phyloP scores from a whole-genome alignment of 2,113 vertebrate genomes.

The Varanus salvator region DNA sequence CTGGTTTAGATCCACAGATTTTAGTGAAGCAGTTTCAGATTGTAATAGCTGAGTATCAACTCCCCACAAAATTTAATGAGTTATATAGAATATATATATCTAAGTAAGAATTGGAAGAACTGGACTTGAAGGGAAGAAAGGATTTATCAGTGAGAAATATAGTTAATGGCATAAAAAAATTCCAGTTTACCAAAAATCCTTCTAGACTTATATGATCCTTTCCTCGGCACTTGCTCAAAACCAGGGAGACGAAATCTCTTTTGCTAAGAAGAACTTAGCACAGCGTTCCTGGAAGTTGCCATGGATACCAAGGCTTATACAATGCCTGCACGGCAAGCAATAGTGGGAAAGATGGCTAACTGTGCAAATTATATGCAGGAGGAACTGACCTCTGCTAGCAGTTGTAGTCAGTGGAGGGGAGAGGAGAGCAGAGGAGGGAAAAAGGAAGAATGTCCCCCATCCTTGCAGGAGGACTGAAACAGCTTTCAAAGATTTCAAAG shows the following conservation, averaged over 20 bases:
- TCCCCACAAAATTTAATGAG: conserved; percentile 4
- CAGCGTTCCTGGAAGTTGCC: conserved; percentile 31
- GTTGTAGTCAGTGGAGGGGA: conserved; percentile 20
- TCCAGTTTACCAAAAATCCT: conserved; percentile 31
- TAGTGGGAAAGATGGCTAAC: conserved; percentile 27
- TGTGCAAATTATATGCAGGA: conserved; percentile 10
- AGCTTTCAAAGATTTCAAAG: conserved; percentile 42
- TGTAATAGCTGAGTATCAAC: background rate
- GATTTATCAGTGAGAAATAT: background rate
- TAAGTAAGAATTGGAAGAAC: background rate
- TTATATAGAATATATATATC: background rate
- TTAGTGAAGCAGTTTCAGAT: conserved; percentile 49
- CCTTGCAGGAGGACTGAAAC: conserved; percentile 21
- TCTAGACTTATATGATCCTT: background rate
- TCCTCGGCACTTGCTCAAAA: conserved; percentile 5
- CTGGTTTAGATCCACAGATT: conserved; percentile 37
- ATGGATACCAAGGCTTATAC: background rate
- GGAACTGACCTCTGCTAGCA: conserved; percentile 38
- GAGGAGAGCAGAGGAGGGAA: no score
- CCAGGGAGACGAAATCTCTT: conserved; percentile 24
- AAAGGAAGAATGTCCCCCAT: conserved; percentile 6
- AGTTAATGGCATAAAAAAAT: background rate
- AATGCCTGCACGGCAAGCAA: conserved; percentile 39
- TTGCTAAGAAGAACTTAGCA: conserved; percentile 26
- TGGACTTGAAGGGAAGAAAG: background rate